phyloP scores from a whole-genome alignment of 2,888 invertebrate genomes.

The Nysson spinosus region DNA sequence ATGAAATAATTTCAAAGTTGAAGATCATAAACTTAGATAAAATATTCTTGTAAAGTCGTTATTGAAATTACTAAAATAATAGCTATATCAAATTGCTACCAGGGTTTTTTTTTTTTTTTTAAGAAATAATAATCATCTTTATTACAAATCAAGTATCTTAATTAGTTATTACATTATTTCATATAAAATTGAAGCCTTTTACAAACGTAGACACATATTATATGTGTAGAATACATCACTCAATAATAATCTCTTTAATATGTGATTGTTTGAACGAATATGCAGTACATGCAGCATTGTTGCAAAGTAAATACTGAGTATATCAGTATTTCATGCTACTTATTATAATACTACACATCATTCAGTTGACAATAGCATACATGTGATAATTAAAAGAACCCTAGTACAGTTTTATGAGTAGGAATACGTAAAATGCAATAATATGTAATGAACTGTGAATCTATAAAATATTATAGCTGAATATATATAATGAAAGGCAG shows the following conservation, averaged over 20 bases:
- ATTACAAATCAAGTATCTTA: slow-evolving; percentile 26
- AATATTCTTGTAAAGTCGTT: slow-evolving; percentile 8
- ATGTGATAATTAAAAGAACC: too few species aligned
- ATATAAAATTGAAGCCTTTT: slow-evolving; percentile 11
- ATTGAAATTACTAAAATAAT: slow-evolving; percentile 10
- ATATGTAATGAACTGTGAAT: neutral
- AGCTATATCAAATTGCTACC: slow-evolving; percentile 16
- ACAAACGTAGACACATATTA: slow-evolving; percentile 12
- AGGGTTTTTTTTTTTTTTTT: neutral
- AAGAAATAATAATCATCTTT: slow-evolving; percentile 23
- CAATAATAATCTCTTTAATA: slow-evolving; percentile 5
- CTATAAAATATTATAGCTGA: neutral
- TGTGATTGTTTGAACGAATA: slow-evolving; percentile 8
- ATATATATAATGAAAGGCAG: neutral
- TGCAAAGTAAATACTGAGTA: too few species aligned
- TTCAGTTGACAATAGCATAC: too few species aligned
- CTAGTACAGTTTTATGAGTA: too few species aligned
- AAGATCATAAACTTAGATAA: too few species aligned
- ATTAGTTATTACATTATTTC: slow-evolving; percentile 33
- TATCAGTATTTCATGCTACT: too few species aligned
- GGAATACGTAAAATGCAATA: slow-evolving; percentile 1
- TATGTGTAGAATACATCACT: slow-evolving; percentile 8
- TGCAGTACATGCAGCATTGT: neutral
- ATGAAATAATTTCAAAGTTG: too few species aligned
- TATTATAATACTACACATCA: slow-evolving; percentile 18